phyloP scores from a whole-genome alignment of 2,888 invertebrate genomes.

The Amphipoea lucens region DNA sequence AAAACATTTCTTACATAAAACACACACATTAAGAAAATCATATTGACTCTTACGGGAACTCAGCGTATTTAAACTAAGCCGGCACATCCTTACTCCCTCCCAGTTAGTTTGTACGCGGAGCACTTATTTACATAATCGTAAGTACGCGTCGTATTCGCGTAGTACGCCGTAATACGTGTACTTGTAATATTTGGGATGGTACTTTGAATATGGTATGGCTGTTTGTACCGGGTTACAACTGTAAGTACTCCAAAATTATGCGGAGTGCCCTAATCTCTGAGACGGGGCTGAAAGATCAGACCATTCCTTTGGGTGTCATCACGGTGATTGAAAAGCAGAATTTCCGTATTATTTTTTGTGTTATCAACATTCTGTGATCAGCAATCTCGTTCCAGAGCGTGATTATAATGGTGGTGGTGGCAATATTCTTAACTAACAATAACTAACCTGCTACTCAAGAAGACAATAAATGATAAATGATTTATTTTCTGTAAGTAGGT shows the following conservation, averaged over 20 bases:
- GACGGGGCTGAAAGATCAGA: background rate
- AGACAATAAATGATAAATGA: too few species aligned
- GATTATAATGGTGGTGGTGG: background rate
- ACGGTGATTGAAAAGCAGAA: slow-evolving; percentile 12
- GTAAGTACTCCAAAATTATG: slow-evolving; percentile 9
- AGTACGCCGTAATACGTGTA: slow-evolving; percentile 54
- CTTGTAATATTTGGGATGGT: slow-evolving; percentile 49
- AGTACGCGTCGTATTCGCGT: slow-evolving; percentile 53
- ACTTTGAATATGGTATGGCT: slow-evolving; percentile 33
- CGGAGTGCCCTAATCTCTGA: slow-evolving; percentile 13
- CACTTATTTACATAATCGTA: slow-evolving; percentile 61
- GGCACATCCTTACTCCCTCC: slow-evolving; percentile 36
- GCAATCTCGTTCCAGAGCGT: background rate
- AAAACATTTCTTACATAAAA: background rate
- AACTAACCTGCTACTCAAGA: too few species aligned
- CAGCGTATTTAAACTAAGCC: slow-evolving; percentile 52
- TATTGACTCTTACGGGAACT: slow-evolving; percentile 44
- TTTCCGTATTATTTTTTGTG: background rate
- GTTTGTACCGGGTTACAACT: slow-evolving; percentile 11
- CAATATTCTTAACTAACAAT: background rate
- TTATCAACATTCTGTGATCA: background rate
- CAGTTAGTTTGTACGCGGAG: slow-evolving; percentile 51
- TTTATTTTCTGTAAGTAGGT: too few species aligned
- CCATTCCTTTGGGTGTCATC: background rate
- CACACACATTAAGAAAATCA: slow-evolving; percentile 42